A percentile compares a stretch with the other conserved stretches of the same genome.
Evolutionary conservation across 2,113 vertebrate species (phyloP).

Genomic region (Scopus umbretta): DNA sequence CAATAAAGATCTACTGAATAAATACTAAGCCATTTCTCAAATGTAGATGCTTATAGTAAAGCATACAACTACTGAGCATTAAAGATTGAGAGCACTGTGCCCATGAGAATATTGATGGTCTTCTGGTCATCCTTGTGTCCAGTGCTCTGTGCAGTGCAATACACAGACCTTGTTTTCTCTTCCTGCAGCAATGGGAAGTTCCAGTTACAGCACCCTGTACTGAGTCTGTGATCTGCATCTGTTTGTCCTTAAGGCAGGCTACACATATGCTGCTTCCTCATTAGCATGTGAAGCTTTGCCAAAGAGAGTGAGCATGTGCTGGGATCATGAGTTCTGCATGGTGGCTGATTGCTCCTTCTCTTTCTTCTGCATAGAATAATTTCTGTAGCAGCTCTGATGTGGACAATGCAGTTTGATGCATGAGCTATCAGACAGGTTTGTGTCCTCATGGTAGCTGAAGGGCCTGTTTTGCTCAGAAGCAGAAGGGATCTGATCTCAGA

Average conservation of each 20-base stretch:
- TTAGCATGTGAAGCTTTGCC: neutral
- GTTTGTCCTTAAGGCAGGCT: neutral
- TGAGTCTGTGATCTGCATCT: neutral
- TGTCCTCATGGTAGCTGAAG: neutral
- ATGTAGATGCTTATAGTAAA: neutral
- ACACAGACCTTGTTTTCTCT: neutral
- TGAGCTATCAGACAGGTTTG: fast-evolving
- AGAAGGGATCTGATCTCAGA: neutral
- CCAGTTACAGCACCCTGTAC: neutral
- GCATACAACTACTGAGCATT: fast-evolving
- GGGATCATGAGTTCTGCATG: fast-evolving
- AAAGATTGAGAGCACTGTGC: fast-evolving
- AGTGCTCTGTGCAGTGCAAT: neutral
- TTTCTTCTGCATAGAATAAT: neutral
- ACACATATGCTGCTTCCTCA: neutral
- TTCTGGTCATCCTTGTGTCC: neutral
- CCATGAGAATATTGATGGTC: neutral
- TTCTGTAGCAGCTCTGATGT: neutral
- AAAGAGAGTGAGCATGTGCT: fast-evolving
- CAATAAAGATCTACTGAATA: too few relatives aligned
- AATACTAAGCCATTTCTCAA: neutral
- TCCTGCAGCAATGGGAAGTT: neutral
- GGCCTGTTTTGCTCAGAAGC: neutral
- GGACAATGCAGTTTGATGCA: fast-evolving
- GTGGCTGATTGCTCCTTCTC: neutral